Evolutionary conservation across 2,888 invertebrate species (phyloP).

Genomic region (Monoplex corrugatus): DNA sequence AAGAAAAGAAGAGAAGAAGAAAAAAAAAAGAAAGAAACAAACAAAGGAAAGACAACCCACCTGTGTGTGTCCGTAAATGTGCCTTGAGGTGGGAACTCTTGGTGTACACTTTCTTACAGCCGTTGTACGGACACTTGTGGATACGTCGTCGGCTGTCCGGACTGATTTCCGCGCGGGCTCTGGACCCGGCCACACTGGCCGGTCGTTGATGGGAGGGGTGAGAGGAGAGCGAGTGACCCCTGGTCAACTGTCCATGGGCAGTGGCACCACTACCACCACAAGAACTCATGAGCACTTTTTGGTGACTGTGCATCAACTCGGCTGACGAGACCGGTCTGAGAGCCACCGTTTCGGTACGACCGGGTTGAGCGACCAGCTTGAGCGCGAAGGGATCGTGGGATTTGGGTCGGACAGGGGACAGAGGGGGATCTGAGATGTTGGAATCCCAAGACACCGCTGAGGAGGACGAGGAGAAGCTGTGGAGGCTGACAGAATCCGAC

Average conservation of each 20-base stretch:
- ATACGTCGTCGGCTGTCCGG: conserved; percentile 76
- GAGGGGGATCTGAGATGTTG: conserved; percentile 78
- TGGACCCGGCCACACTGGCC: background rate
- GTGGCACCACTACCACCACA: too few species aligned
- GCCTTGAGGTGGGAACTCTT: conserved; percentile 98
- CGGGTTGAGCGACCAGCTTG: conserved; percentile 77
- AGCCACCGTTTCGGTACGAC: conserved; percentile 79
- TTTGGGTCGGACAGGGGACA: conserved; percentile 70
- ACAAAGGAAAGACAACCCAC: conserved; percentile 59
- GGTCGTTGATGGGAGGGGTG: conserved; percentile 54
- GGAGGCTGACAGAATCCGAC: conserved; percentile 75
- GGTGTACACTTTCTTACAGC: conserved; percentile 97
- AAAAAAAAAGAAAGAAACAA: background rate
- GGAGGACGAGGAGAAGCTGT: conserved; percentile 85
- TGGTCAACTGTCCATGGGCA: too few species aligned
- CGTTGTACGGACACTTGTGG: conserved; percentile 82
- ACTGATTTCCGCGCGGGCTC: conserved; percentile 71
- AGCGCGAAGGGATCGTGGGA: conserved; percentile 76
- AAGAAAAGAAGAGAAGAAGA: background rate
- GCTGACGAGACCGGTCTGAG: conserved; percentile 89
- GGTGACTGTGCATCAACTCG: conserved; percentile 82
- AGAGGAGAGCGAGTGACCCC: conserved; percentile 62
- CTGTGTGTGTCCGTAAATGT: conserved; percentile 95
- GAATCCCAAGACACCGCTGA: conserved; percentile 89
- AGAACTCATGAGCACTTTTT: conserved; percentile 52